Evolutionary conservation across 1,140 invertebrate species (phyloP), one percentile per base, ranked within the genome.

Genomic region (Euura lappo): DNA sequence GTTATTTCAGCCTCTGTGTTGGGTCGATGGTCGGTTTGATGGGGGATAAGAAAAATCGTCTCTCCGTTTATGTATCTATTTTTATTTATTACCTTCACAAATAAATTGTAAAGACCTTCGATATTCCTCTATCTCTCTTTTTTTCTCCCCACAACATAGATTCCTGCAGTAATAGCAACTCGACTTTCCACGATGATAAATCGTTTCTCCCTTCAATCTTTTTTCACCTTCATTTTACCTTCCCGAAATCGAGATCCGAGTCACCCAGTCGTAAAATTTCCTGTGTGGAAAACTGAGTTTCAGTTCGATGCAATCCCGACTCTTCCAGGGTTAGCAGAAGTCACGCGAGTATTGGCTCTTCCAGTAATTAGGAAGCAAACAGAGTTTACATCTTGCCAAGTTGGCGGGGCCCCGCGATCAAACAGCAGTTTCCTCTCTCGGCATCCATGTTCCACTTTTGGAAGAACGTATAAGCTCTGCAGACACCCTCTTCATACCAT

Each of bases 321-420:
- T 82, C 78, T 64, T 42, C 44, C 2, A 8, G 47, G 44, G 28
- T 6, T 45, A n/a, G 68, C 28, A 69, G 44, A 7, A 42, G 42
- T 70, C 44, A 60, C 45, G n/a, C 44, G 28, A 47, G 44, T 28
- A 28, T 79, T 72, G 76, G 79, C 75, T 77, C 74, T 72, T 78
- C 76, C 76, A n/a, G 80, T 82, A 82, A 82, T 82, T 82, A 82
- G 81, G 80, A 78, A 82, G 81, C 81, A 82, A 81, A 81, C 81
- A 82, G 81, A 76, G 68, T 75, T 78, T 78, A 73, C 75, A 78
- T 80, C 80, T 80, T 81, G 80, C 81, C 80, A 82, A 82, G 76
- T 80, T 82, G 81, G 81, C 81, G 78, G 70, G 28, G 80, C 77
- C 80, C 78, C 68, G 78, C 77, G 80, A 82, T 82, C 80, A 82